Evolutionary conservation across 2,888 invertebrate species (phyloP).

Genomic region (Nomada hirtipes): DNA sequence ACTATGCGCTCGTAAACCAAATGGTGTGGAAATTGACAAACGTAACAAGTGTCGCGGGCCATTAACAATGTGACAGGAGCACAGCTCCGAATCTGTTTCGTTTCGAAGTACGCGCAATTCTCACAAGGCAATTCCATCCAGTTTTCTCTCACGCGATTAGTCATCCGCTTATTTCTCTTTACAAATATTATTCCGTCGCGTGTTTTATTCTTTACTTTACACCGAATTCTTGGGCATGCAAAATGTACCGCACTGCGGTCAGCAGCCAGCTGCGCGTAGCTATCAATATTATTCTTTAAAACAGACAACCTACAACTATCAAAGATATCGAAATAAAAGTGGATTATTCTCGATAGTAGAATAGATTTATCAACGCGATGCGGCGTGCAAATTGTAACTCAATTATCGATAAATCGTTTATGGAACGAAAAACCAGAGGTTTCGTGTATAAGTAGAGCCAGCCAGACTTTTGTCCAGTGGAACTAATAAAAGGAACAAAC

Average conservation of each 20-base stretch:
- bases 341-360: not conserved
- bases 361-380: not conserved
- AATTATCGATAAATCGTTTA: not conserved
- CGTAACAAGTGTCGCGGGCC: not conserved
- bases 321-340: not conserved
- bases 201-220: too few species aligned
- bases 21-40: not conserved
- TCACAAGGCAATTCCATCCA: not conserved
- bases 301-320: not conserved
- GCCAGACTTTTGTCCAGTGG: slow-evolving; percentile 6
- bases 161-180: too few species aligned
- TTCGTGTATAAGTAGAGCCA: not conserved
- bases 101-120: not conserved
- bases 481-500: slow-evolving; percentile 46
- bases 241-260: not conserved
- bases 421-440: not conserved
- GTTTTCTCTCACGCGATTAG: not conserved
- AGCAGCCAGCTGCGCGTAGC: too few species aligned
- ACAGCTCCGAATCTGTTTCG: not conserved
- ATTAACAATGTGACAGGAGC: not conserved
- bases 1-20: not conserved
- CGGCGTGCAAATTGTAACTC: not conserved
- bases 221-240: not conserved
- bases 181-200: too few species aligned
- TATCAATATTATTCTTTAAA: not conserved